Base-by-base conservation (phyloP, 2,113 vertebrate species). In the Sapayoa aenigma region DNA sequence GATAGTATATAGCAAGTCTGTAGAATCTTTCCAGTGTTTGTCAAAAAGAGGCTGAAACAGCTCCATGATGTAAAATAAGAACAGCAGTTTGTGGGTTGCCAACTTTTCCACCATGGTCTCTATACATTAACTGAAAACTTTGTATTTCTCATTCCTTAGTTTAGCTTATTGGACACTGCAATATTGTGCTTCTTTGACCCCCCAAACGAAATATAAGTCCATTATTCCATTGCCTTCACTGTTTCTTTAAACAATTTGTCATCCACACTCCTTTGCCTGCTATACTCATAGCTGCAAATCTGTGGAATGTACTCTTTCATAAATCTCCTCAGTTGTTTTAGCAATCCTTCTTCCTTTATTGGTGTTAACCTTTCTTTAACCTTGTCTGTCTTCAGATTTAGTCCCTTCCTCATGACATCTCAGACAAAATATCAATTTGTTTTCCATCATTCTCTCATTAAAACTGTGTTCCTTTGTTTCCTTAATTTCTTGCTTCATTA, bases 291-390 rank as follows among this genome's bases (percentile, higher is more conserved):
- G 84, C 83, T 96, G 92, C 83, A 94, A 84, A 71, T 76, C 69
- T 46, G 71, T 85, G 82, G 84, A 96, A 97, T 81, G 81, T 47
- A 31, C 33, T 65, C 41, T 92, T 95, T 75, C 90, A 90, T 96
- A 96, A 96, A 92, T 68, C 44, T 89, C 52, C 42, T 88, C 75
- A 55, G 41, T 88, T 95, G 63, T 96, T 96, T 95, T 90, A 93
- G 90, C 58, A 96, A 89, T 91, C 52, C 59, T 96, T 96, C 77
- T 95, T 96, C 80, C 72, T 95, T 97, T 95, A 94, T 95, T 96
- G 87, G 81, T 93, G 96, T 96, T 96, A 95, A 80, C 92, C 76
- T 56, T 93, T 95, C 95, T 96, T 95, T 96, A 91, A 93, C 83
- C 89, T 95, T 89, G 55, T 95, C 89, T 94, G 0, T 92, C 78